Conservation (phyloP, 1,140 invertebrate genomes). For the Linepithema humile region DNA sequence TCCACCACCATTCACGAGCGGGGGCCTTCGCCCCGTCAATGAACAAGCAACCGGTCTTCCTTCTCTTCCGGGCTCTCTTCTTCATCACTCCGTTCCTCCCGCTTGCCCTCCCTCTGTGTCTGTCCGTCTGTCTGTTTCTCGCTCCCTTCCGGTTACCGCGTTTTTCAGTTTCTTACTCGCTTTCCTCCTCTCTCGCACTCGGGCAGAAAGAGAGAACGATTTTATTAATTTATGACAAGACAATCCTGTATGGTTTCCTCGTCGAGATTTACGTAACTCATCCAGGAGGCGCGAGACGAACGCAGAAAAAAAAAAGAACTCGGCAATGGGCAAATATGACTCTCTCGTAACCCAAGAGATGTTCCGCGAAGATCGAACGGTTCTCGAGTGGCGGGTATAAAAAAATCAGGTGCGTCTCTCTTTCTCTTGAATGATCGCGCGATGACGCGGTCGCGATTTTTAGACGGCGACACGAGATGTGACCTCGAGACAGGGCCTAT, state of each 20-base stretch:
- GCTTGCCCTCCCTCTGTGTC: background rate
- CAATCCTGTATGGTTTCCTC: constrained; percentile 10
- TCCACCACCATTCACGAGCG: constrained; percentile 57
- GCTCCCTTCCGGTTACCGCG: constrained; percentile 5
- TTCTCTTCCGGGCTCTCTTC: constrained; percentile 51
- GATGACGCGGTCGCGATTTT: constrained; percentile 30
- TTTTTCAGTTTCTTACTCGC: constrained; percentile 9
- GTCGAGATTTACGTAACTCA: constrained; percentile 61
- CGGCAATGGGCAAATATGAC: constrained; percentile 10
- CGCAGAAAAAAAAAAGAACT: constrained; percentile 11
- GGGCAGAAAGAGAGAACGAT: background rate
- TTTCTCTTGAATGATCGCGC: constrained; percentile 9
- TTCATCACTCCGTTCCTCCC: constrained; percentile 4
- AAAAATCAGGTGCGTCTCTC: constrained; percentile 12
- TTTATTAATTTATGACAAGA: constrained; percentile 67
- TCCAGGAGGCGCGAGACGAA: constrained; percentile 16
- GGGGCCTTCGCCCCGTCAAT: constrained; percentile 55
- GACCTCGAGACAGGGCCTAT: constrained; percentile 42
- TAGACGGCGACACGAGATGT: constrained; percentile 20
- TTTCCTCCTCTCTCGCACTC: background rate
- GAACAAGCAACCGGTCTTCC: constrained; percentile 66
- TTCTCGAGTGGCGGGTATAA: constrained; percentile 14
- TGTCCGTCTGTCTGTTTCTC: constrained; percentile 15
- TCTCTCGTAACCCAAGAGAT: constrained; percentile 20
- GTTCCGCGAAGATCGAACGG: constrained; percentile 10